phyloP scores from a whole-genome alignment of 1,140 invertebrate genomes.

The Geopemphigus sp. region DNA sequence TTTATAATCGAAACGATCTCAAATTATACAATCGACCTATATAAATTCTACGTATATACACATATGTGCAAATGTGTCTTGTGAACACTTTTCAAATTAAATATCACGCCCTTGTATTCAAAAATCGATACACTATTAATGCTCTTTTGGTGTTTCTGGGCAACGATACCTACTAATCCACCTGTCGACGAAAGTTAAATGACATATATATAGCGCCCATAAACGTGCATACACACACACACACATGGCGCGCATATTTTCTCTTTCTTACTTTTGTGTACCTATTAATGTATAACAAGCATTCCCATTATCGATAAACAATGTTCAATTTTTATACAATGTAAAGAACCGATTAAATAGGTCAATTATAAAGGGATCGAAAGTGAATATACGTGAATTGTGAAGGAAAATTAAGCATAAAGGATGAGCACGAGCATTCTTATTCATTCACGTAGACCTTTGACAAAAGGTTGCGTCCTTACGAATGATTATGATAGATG shows the following conservation, averaged over 20 bases:
- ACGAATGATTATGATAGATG: conserved; percentile 7
- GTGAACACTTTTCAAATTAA: too few species aligned
- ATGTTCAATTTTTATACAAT: not conserved
- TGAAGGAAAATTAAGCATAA: not conserved
- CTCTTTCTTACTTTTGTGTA: too few species aligned
- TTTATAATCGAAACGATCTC: too few species aligned
- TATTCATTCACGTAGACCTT: not conserved
- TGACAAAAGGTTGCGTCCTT: not conserved
- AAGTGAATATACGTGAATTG: not conserved
- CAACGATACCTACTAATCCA: conserved; percentile 13
- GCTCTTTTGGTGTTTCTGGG: not conserved
- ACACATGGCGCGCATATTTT: not conserved
- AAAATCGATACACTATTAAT: conserved; percentile 10
- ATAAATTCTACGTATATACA: too few species aligned
- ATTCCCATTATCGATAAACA: not conserved
- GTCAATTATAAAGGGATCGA: not conserved
- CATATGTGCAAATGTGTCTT: too few species aligned
- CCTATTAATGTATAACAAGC: not conserved
- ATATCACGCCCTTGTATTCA: too few species aligned
- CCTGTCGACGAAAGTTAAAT: not conserved
- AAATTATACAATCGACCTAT: too few species aligned
- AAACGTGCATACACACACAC: not conserved
- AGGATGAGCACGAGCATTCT: not conserved
- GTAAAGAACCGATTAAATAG: not conserved
- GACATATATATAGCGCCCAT: not conserved